phyloP scores from a whole-genome alignment of 2,888 invertebrate genomes.

The Luperina nickerlii region DNA sequence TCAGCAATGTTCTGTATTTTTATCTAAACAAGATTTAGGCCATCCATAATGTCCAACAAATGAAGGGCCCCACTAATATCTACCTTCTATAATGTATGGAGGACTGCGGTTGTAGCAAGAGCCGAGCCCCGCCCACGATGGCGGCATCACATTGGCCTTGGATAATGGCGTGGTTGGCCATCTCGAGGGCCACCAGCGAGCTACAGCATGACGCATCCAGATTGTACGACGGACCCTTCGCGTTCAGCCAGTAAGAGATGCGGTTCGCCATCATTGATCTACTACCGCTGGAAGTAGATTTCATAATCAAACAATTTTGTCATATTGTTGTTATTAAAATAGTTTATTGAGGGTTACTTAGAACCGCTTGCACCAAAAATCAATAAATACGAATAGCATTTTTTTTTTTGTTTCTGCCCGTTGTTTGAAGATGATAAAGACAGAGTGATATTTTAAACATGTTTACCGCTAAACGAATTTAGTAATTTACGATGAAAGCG shows the following conservation, averaged over 20 bases:
- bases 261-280: slow-evolving; percentile 72
- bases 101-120: slow-evolving; percentile 80
- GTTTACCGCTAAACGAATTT: too few species aligned
- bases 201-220: slow-evolving; percentile 74
- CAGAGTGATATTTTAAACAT: too few species aligned
- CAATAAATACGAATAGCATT: too few species aligned
- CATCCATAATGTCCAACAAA: background rate
- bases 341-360: too few species aligned
- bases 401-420: too few species aligned
- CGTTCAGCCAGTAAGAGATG: slow-evolving; percentile 79
- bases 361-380: too few species aligned
- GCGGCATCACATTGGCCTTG: slow-evolving; percentile 84
- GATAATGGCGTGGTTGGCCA: slow-evolving; percentile 72
- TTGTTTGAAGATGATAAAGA: too few species aligned
- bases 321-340: background rate
- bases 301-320: background rate
- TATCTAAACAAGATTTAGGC: too few species aligned
- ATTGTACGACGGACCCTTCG: slow-evolving; percentile 76
- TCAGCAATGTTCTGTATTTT: too few species aligned
- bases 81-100: slow-evolving; percentile 67
- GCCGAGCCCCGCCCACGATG: slow-evolving; percentile 89
- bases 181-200: slow-evolving; percentile 72
- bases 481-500: too few species aligned
- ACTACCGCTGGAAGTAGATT: slow-evolving; percentile 68
- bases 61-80: background rate